A percentile compares a stretch with the other conserved stretches of the same genome.
Conservation (phyloP, 2,797 vertebrate genomes). For the Menidia menidia region DNA sequence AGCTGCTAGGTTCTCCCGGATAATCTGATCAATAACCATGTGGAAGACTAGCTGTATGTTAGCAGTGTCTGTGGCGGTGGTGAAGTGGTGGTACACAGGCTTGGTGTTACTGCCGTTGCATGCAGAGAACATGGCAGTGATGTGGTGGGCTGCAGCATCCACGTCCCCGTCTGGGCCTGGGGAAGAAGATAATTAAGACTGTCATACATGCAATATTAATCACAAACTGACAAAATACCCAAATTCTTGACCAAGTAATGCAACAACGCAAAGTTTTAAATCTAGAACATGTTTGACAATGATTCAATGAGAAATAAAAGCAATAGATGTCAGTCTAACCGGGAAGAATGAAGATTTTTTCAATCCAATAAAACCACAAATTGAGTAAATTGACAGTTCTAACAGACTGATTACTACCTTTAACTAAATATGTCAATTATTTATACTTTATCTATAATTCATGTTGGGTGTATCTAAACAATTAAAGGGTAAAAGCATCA, state of each 20-base stretch:
- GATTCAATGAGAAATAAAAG: background rate
- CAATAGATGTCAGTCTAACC: background rate
- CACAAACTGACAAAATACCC: background rate
- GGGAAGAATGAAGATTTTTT: background rate
- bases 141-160: slow-evolving; percentile 72
- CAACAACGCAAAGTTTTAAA: background rate
- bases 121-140: slow-evolving; percentile 71
- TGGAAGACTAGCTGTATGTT: slow-evolving; percentile 69
- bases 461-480: too few relatives aligned
- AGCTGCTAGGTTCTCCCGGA: slow-evolving; percentile 66
- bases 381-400: too few relatives aligned
- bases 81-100: slow-evolving; percentile 78
- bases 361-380: background rate
- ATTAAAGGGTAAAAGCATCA: too few relatives aligned
- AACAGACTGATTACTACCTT: too few relatives aligned
- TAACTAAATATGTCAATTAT: too few relatives aligned
- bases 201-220: slow-evolving; percentile 14
- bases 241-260: background rate
- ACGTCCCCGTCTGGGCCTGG: slow-evolving; percentile 77
- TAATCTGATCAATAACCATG: slow-evolving; percentile 68
- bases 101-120: slow-evolving; percentile 37
- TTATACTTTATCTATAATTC: too few relatives aligned
- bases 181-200: background rate
- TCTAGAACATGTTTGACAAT: slow-evolving; percentile 45
- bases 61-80: slow-evolving; percentile 76